Percentiles rank a stretch among this genome's conserved stretches.
phyloP scores from a whole-genome alignment of 2,797 vertebrate species.

The Periophthalmus magnuspinnatus region DNA sequence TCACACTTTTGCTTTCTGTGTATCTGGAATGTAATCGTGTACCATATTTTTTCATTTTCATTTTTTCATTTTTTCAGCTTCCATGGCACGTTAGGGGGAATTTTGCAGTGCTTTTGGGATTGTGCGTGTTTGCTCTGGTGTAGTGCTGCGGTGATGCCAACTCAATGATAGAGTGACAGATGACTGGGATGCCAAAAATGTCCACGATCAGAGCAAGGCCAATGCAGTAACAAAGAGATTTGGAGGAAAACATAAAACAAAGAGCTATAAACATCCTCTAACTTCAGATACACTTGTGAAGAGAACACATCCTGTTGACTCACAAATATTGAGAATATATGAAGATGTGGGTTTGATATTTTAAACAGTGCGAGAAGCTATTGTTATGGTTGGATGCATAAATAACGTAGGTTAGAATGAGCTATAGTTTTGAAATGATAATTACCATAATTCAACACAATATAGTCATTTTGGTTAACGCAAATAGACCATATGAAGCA shows the following conservation, averaged over 20 bases:
- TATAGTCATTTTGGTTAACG: not conserved
- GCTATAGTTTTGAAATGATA: not conserved
- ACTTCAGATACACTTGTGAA: conserved; percentile 30
- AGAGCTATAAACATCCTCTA: conserved; percentile 53
- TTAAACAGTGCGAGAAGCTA: not conserved
- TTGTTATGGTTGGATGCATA: not conserved
- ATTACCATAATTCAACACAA: conserved; percentile 3
- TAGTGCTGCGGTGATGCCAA: conserved; percentile 47
- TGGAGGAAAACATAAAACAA: conserved; percentile 48
- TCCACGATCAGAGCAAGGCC: conserved; percentile 70
- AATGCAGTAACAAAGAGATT: conserved; percentile 59
- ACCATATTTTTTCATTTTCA: not conserved
- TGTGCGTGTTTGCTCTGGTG: conserved; percentile 41
- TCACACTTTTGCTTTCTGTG: conserved; percentile 51
- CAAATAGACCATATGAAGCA: not conserved
- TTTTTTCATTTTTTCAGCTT: too few species aligned
- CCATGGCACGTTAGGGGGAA: conserved; percentile 6
- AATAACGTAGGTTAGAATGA: not conserved
- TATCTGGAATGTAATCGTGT: not conserved
- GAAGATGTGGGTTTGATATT: not conserved
- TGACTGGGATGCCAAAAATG: conserved; percentile 72
- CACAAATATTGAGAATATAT: not conserved
- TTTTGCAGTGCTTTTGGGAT: conserved; percentile 4
- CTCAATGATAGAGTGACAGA: conserved; percentile 68
- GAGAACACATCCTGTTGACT: conserved; percentile 1